A percentile compares a stretch with the other conserved stretches of the same genome.
Conservation (phyloP, 2,888 invertebrate genomes). For the Himalopsyche japonica region DNA sequence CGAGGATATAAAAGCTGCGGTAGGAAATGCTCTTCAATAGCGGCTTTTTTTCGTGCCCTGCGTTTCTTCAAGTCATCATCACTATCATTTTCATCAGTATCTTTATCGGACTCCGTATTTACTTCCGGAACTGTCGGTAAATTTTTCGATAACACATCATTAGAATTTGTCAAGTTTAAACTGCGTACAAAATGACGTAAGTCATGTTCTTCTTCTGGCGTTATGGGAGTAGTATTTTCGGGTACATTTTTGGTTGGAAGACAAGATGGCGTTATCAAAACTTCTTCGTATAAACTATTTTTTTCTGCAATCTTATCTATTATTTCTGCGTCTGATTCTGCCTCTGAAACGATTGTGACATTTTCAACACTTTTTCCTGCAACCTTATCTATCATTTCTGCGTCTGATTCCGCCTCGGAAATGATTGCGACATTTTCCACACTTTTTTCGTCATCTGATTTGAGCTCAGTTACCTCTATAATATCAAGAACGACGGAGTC, state of each 20-base stretch:
- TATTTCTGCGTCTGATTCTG: constrained; percentile 58
- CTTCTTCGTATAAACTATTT: neutral
- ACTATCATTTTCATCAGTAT: constrained; percentile 50
- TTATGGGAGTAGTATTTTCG: constrained; percentile 46
- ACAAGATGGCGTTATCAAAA: neutral
- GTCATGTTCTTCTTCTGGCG: constrained; percentile 62
- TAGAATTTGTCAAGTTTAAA: constrained; percentile 48
- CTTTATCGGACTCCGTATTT: constrained; percentile 41
- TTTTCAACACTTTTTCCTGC: constrained; percentile 48
- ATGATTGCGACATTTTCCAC: constrained; percentile 60
- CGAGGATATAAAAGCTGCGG: constrained; percentile 65
- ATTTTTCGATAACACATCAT: constrained; percentile 42
- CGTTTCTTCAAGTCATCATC: constrained; percentile 47
- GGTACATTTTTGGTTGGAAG: neutral
- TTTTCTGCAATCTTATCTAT: neutral
- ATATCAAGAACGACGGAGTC: constrained; percentile 51
- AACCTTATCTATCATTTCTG: neutral
- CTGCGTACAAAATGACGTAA: constrained; percentile 61
- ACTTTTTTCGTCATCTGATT: constrained; percentile 47
- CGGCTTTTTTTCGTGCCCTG: constrained; percentile 59
- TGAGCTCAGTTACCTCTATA: constrained; percentile 50
- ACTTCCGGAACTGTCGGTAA: neutral
- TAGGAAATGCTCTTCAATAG: constrained; percentile 61
- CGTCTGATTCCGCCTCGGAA: constrained; percentile 67
- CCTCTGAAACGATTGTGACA: constrained; percentile 65